Conservation (phyloP, 2,888 invertebrate species). For the Drosophila picticornis region DNA sequence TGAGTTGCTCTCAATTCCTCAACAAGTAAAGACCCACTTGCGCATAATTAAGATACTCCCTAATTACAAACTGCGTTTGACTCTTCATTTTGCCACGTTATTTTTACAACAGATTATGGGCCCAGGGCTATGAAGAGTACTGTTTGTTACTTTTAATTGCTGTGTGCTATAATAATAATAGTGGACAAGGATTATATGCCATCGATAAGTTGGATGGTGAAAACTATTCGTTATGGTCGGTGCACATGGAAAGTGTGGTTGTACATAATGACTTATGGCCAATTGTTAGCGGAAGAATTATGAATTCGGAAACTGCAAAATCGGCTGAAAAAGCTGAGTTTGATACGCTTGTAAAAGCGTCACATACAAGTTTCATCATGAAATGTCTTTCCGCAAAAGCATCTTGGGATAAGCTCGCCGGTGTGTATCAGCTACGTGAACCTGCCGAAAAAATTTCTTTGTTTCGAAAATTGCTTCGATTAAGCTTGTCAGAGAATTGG, state of each 20-base stretch:
- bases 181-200: too few relatives aligned
- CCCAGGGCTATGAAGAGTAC: too few relatives aligned
- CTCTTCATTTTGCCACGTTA: too few relatives aligned
- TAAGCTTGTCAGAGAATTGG: background rate
- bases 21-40: too few relatives aligned
- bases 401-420: conserved; percentile 18
- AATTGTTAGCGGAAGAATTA: conserved; percentile 10
- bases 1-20: too few relatives aligned
- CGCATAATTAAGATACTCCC: too few relatives aligned
- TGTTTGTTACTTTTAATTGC: too few relatives aligned
- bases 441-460: conserved; percentile 6
- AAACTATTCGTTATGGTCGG: conserved; percentile 15
- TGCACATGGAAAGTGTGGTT: conserved; percentile 7
- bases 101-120: too few relatives aligned
- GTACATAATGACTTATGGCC: conserved; percentile 5
- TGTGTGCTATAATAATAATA: too few relatives aligned
- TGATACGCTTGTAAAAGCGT: background rate
- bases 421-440: conserved; percentile 5
- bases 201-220: too few relatives aligned
- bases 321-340: background rate
- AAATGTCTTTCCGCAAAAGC: background rate
- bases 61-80: too few relatives aligned
- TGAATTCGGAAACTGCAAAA: conserved; percentile 6
- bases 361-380: background rate
- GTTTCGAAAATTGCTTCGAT: background rate